Evolutionary conservation across 2,113 vertebrate genomes (phyloP).

Genomic region (Taurulus bubalis): DNA sequence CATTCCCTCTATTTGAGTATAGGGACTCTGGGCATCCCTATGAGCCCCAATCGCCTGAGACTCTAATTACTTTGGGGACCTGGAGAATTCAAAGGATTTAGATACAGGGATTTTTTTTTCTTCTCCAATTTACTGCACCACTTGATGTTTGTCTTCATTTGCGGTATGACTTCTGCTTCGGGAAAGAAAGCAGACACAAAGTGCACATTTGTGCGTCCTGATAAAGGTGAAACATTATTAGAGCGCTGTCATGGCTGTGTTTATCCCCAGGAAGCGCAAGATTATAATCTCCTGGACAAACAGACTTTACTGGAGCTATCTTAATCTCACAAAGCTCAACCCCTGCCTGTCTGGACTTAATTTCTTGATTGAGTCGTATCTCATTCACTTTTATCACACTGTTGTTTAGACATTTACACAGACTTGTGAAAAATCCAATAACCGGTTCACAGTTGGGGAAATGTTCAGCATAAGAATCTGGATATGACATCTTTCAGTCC

Average conservation of each 20-base stretch:
- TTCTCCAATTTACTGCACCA: constrained; percentile 81
- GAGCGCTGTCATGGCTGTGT: constrained; percentile 72
- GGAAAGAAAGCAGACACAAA: constrained; percentile 78
- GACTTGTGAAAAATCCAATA: constrained; percentile 71
- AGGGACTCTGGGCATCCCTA: constrained; percentile 71
- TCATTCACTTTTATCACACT: constrained; percentile 73
- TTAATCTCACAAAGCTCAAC: constrained; percentile 68
- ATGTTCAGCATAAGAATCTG: constrained; percentile 56
- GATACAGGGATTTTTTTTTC: constrained; percentile 46
- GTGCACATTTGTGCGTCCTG: constrained; percentile 79
- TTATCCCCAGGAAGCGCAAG: constrained; percentile 72
- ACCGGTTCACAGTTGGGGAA: constrained; percentile 59
- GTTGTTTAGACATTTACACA: constrained; percentile 75
- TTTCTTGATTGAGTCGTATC: constrained; percentile 77
- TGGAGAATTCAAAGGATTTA: constrained; percentile 87
- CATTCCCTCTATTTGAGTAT: constrained; percentile 79
- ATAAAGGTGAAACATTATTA: constrained; percentile 86
- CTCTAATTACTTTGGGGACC: constrained; percentile 88
- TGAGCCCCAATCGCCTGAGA: constrained; percentile 80
- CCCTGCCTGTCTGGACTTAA: constrained; percentile 59
- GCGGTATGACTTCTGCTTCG: constrained; percentile 66
- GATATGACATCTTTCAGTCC: constrained; percentile 26
- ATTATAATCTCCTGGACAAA: constrained; percentile 85
- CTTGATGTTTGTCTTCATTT: constrained; percentile 85
- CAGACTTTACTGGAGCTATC: constrained; percentile 69